A percentile compares a stretch with the other conserved stretches of the same genome.
These are phyloP conservation scores for Sinohyriopsis cumingii DNA, from an alignment of 2,888 invertebrate species.

Conservation along the genomic window DNA sequence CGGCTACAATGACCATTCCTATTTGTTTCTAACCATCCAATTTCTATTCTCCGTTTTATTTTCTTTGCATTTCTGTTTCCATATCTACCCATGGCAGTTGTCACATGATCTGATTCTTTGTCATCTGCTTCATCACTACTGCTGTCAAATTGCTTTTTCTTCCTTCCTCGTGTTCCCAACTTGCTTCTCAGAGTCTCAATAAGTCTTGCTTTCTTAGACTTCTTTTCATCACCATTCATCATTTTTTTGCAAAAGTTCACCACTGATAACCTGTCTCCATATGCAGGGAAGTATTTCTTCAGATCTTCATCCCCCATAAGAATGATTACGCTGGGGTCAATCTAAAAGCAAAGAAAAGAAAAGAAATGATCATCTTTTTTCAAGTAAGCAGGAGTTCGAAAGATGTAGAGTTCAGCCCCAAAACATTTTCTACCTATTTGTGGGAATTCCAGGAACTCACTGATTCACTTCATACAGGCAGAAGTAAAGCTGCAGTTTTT, in stretches of 20 bases:
- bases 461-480: no score
- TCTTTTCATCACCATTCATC: not conserved
- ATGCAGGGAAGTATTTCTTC: conserved; percentile 2
- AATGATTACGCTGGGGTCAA: not conserved
- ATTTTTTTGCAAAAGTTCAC: not conserved
- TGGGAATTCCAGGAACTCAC: no score
- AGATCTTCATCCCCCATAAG: conserved; percentile 1
- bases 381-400: no score
- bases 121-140: not conserved
- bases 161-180: not conserved
- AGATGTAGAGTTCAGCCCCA: no score
- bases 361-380: no score
- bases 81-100: not conserved
- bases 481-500: no score
- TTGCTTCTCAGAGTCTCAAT: not conserved
- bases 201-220: not conserved
- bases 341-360: not conserved
- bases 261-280: not conserved
- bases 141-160: no score
- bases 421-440: no score
- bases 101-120: not conserved
- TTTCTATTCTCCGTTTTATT: not conserved
- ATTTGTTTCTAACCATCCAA: not conserved
- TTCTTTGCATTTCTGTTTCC: conserved; percentile 4
- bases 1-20: not conserved